Evolutionary conservation across 2,888 invertebrate species (phyloP), one percentile per base, ranked within the genome.

Genomic region (Pediacus dermestoides): DNA sequence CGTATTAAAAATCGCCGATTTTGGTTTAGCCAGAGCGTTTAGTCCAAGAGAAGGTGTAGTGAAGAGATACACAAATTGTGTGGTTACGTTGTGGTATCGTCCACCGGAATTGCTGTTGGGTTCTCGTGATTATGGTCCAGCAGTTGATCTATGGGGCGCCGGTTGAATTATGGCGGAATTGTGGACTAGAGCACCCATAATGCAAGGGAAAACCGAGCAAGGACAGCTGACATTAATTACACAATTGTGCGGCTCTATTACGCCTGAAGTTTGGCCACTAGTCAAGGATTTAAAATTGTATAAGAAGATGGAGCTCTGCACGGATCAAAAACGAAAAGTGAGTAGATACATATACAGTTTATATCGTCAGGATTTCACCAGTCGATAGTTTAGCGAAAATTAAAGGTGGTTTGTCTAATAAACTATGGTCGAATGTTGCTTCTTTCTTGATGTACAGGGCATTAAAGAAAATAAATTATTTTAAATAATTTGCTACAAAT

Each of bases 111-210:
- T 84, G 11, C 63, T 85, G 8, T 65, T 84, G 4, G 85, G 93
- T 18, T 90, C 94, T 58, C 76, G 97, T 8, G 92, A 95, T 70
- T 99, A 99, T 61, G 94, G 94, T 0, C 92, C 96, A 1, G 89
- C 95, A 0, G 94, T 99, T 8, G 99, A 99, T 73, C 80, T 97
- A 73, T 90, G 90, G 90, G 90, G 90, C 1, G 96, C 94, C 0
- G 99, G 99, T 0, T 99, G 99, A 64, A 99, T 99, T 46, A 97
- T 99, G 97, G 97, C 97, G 0, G 99, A 99, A 73, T 92, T 99
- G 92, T 99, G 97, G 97, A 97, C 95, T 0, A 74, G 87, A 10
- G 86, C 86, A 2, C 97, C 92, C 0, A 91, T 92, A 43, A 91
- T 92, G 90, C 90, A 90, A 70, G 99, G 99, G 10, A 90, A 88